Evolutionary conservation across 2,113 vertebrate genomes (phyloP).

Genomic region (Apeltes quadracus): DNA sequence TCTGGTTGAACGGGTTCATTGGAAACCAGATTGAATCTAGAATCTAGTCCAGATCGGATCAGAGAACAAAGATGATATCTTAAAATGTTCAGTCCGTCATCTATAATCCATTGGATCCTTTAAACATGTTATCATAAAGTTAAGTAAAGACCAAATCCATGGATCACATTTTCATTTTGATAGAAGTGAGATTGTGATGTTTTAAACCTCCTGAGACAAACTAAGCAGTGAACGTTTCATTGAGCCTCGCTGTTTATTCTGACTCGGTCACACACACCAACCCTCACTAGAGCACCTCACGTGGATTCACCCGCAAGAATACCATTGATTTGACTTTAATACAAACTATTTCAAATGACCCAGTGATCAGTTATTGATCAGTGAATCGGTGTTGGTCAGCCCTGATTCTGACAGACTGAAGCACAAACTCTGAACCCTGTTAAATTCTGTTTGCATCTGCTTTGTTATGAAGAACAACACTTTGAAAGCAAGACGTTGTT

Average conservation of each 20-base stretch:
- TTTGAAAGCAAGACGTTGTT: conserved; percentile 34
- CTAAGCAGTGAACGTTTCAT: too few relatives aligned
- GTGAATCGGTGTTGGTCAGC: neutral
- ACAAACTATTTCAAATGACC: too few relatives aligned
- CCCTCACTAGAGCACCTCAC: neutral
- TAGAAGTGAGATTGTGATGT: too few relatives aligned
- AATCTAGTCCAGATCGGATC: neutral
- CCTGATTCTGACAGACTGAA: conserved; percentile 48
- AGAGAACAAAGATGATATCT: neutral
- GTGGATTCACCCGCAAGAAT: neutral
- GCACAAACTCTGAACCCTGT: conserved; percentile 24
- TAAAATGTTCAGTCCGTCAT: neutral
- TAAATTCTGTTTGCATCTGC: conserved; percentile 22
- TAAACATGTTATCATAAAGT: neutral
- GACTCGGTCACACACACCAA: neutral
- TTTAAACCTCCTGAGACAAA: too few relatives aligned
- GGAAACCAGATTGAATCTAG: neutral
- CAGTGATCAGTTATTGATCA: neutral
- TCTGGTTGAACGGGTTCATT: neutral
- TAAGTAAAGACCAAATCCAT: neutral
- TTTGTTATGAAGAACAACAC: conserved; percentile 48
- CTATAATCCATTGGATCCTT: neutral
- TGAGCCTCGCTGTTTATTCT: too few relatives aligned
- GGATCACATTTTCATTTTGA: neutral
- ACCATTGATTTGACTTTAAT: too few relatives aligned